Percentiles rank a stretch among this genome's conserved stretches.
Conservation (phyloP, 2,113 vertebrate genomes). For the Balaenoptera acutorostrata region DNA sequence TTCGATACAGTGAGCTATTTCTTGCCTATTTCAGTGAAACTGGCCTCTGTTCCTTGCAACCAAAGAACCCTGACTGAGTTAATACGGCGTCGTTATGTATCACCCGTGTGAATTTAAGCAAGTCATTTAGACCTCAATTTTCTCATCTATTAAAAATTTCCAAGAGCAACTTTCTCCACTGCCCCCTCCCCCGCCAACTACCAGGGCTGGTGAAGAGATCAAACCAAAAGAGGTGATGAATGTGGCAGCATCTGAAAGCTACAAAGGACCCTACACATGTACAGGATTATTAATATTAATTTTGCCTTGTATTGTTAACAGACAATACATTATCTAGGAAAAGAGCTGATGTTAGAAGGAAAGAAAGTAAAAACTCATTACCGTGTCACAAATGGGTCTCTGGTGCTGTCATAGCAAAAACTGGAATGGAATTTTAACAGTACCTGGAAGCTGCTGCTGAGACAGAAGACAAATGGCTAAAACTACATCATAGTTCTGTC, state of each 20-base stretch:
- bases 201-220: constrained; percentile 18
- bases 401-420: constrained; percentile 37
- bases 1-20: not conserved
- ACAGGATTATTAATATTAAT: constrained; percentile 40
- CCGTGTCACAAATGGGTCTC: not conserved
- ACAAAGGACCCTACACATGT: not conserved
- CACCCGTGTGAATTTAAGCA: not conserved
- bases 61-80: not conserved
- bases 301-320: not conserved
- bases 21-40: not conserved
- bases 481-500: constrained; percentile 16
- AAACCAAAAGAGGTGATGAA: not conserved
- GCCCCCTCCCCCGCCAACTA: not conserved
- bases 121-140: not conserved
- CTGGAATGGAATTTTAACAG: constrained; percentile 27
- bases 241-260: not conserved
- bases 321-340: not conserved
- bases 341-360: constrained; percentile 40
- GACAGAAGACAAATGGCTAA: constrained; percentile 37
- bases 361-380: constrained; percentile 6
- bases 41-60: not conserved
- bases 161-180: not conserved
- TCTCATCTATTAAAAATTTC: not conserved
- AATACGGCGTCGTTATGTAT: not conserved
- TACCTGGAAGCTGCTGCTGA: not conserved